phyloP scores from a whole-genome alignment of 2,797 vertebrate genomes.

The Sebastolobus alascanus region DNA sequence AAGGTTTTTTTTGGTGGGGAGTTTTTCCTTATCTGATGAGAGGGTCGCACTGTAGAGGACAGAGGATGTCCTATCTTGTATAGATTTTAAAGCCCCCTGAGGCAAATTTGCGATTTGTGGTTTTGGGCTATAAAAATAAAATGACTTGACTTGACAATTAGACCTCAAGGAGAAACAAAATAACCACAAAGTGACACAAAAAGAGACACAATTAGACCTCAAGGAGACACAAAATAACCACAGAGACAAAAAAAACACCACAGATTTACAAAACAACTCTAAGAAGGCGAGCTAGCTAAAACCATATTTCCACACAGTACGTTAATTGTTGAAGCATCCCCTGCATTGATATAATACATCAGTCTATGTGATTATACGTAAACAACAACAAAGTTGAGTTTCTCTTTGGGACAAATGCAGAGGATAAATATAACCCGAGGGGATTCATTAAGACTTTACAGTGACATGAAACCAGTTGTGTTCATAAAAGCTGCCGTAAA shows the following conservation, averaged over 20 bases:
- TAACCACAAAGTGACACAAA: neutral
- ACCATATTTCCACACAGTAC: neutral
- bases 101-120: too few relatives aligned
- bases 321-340: neutral
- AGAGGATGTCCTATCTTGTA: too few relatives aligned
- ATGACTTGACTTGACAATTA: too few relatives aligned
- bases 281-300: neutral
- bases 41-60: too few relatives aligned
- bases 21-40: too few relatives aligned
- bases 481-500: neutral
- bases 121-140: too few relatives aligned
- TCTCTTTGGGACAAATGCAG: neutral
- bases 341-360: neutral
- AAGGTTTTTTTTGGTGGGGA: too few relatives aligned
- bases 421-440: neutral
- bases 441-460: neutral
- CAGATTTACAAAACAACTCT: neutral
- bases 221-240: neutral
- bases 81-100: too few relatives aligned
- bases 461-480: neutral
- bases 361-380: neutral
- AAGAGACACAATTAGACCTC: too few relatives aligned
- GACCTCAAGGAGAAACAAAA: neutral
- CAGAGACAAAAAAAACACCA: too few relatives aligned
- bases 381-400: neutral